phyloP scores from a whole-genome alignment of 2,113 vertebrate species.

The Calyptommatus sinebrachiatus region DNA sequence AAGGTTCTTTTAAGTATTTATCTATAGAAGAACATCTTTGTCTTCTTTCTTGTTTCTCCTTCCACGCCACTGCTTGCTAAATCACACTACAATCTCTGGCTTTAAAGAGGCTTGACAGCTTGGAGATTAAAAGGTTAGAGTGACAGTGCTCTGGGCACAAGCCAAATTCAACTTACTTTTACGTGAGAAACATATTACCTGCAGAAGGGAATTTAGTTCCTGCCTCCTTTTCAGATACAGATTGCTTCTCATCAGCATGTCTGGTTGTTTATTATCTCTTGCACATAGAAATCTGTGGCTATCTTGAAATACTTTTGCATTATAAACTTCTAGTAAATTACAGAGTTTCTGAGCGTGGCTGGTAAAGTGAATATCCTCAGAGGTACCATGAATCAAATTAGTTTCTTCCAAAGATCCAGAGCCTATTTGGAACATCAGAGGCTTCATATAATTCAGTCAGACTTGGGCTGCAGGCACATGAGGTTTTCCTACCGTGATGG shows the following conservation, averaged over 20 bases:
- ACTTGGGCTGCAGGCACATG: too few relatives aligned
- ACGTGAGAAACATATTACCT: constrained; percentile 47
- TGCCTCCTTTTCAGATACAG: constrained; percentile 29
- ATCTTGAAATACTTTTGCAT: constrained; percentile 20
- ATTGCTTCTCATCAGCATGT: background rate
- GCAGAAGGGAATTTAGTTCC: constrained; percentile 10
- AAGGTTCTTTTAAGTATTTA: background rate
- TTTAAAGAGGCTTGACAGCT: constrained; percentile 36
- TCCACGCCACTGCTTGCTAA: background rate
- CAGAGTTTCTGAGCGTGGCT: background rate
- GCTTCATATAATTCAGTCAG: too few relatives aligned
- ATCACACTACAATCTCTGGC: constrained; percentile 27
- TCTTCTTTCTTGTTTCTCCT: background rate
- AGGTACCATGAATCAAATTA: background rate
- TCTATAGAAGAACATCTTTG: constrained; percentile 3
- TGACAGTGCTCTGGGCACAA: constrained; percentile 25
- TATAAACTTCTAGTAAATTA: background rate
- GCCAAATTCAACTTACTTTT: constrained; percentile 47
- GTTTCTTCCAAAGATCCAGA: background rate
- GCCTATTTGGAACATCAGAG: background rate
- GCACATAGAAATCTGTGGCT: constrained; percentile 24
- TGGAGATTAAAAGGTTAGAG: constrained; percentile 43
- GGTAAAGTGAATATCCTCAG: background rate
- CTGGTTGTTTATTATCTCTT: constrained; percentile 14
- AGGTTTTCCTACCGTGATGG: too few relatives aligned